phyloP scores from a whole-genome alignment of 1,140 invertebrate genomes.

The Metaphire vulgaris region DNA sequence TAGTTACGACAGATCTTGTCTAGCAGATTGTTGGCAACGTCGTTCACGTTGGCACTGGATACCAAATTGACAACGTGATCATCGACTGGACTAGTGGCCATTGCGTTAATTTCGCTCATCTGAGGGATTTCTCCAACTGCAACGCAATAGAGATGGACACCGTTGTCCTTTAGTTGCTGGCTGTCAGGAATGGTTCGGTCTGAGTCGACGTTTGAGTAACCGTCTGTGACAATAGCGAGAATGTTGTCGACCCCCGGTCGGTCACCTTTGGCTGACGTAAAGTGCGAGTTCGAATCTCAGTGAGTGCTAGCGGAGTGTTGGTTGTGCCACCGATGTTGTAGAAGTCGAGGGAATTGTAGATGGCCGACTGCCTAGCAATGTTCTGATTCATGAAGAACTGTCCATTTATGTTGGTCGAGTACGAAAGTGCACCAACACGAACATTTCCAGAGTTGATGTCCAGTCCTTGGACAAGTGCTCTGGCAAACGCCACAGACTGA shows the following conservation, averaged over 20 bases:
- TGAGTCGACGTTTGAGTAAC: conserved; percentile 36
- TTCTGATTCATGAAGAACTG: conserved; percentile 20
- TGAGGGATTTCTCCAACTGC: conserved; percentile 5
- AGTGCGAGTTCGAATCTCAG: conserved; percentile 33
- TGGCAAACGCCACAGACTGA: not conserved
- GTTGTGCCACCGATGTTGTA: conserved; percentile 30
- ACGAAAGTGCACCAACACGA: not conserved
- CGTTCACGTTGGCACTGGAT: not conserved
- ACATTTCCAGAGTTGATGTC: not conserved
- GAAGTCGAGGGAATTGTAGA: conserved; percentile 15
- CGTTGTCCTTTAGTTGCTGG: conserved; percentile 4
- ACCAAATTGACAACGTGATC: conserved; percentile 5
- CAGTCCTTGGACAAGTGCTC: conserved; percentile 1
- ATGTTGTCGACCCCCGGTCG: conserved; percentile 40
- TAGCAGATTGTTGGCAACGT: not conserved
- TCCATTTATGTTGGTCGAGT: not conserved
- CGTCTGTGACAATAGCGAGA: conserved; percentile 43
- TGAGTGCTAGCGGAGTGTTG: conserved; percentile 40
- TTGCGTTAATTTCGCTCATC: not conserved
- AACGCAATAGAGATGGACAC: conserved; percentile 15
- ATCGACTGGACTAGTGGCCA: not conserved
- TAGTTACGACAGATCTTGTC: not conserved
- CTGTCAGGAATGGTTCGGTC: conserved; percentile 12
- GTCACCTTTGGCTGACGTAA: conserved; percentile 33
- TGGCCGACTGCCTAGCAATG: not conserved